Base-by-base conservation (phyloP, 92 coral and sea anemone genomes). In the Diadumene lineata region DNA sequence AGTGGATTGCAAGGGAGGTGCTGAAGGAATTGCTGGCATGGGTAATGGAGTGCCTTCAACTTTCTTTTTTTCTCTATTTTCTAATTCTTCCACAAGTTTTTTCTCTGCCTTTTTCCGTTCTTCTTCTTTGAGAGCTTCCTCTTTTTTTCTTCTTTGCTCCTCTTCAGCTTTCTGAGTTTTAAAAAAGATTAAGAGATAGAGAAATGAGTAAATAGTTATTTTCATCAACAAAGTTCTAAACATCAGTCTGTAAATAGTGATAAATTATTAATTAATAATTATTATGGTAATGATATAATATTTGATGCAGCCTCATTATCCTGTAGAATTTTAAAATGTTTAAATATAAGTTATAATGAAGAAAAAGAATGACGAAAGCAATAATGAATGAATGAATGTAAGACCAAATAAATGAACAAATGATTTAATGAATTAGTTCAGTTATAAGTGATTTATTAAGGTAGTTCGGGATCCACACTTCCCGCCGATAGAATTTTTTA, bases 131-230 rank as follows among this genome's bases (percentile, higher is more conserved):
- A 29, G 63, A 63, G 80, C 85, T 72, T 94, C 92, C 29, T 82
- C 84, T 56, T 94, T 87, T 50, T 84, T 81, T 23, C 68, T 76
- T 46, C 70, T 74, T 17, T 50, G 81, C 76, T 94, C 94, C 64
- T 81, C 89, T 71, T 87, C 93, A 34, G 84, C 90, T 67, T 69
- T 81, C 82, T 82, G 48, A 23, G 57, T 70, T 18, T 38, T 38
- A 23, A 53, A 53, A 53, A 44, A 17, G 51, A 44, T 8, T 44
- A 17, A 44, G 17, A 44, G 17, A 8, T 44, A 44, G n/a, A n/a
- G n/a, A n/a, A n/a, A n/a, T n/a, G n/a, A n/a, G n/a, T n/a, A n/a
- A n/a, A n/a, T n/a, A n/a, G n/a, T n/a, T n/a, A n/a, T n/a, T n/a
- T n/a, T n/a, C n/a, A n/a, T n/a, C n/a, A n/a, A n/a, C n/a, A n/a